phyloP scores from a whole-genome alignment of 2,797 vertebrate genomes.

The Myotis pilosus region DNA sequence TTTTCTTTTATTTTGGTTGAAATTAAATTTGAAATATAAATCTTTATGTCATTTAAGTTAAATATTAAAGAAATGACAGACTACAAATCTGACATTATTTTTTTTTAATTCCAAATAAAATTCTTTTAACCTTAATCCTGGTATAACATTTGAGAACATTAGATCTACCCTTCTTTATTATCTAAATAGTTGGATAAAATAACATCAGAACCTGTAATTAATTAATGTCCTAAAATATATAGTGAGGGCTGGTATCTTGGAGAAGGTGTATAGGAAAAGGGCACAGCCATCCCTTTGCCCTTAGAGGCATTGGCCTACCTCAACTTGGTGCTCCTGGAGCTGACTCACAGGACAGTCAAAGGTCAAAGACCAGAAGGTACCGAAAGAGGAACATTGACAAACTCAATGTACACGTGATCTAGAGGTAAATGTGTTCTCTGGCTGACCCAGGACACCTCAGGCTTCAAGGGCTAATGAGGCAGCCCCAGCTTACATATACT shows the following conservation, averaged over 20 bases:
- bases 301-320: neutral
- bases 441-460: neutral
- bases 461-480: neutral
- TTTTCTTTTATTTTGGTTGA: neutral
- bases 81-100: neutral
- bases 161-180: neutral
- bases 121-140: neutral
- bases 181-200: neutral
- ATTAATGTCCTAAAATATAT: neutral
- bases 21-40: neutral
- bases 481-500: neutral
- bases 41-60: neutral
- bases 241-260: neutral
- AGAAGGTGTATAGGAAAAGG: neutral
- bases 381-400: neutral
- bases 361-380: neutral
- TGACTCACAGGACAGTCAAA: neutral
- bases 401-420: neutral
- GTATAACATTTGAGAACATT: neutral
- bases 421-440: neutral
- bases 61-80: neutral
- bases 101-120: neutral
- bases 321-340: neutral
- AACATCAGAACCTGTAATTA: neutral
- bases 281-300: neutral